Base-by-base conservation (phyloP, 2,888 invertebrate genomes). In the Invenusta paracnida region DNA sequence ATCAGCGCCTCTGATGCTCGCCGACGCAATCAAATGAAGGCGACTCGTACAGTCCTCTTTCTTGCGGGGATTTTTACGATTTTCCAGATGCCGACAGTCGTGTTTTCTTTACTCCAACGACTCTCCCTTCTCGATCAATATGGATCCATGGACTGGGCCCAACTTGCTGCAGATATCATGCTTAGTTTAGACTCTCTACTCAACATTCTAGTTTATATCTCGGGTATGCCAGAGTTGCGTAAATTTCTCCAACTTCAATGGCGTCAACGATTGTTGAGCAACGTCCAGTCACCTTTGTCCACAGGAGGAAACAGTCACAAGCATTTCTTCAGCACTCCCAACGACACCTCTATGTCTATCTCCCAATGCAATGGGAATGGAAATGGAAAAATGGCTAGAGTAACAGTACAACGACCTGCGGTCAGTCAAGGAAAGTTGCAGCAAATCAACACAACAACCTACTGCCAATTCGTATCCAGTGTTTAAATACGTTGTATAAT, bases 1-100 rank as follows among this genome's bases (percentile, higher is more conserved):
- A 30, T 30, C 5, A 30, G 25, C 2, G 82, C 82, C 17, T 25
- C 1, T 29, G 29, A 30, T 30, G 30, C 17, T 2, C 29, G 82
- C 2, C 82, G 31, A n/a, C 23, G 82, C 2, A 82, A 82, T 82
- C 82, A 82, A 23, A 30, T 82, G 82, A 82, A 82, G 31, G 82
- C 82, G 17, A 82, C 82, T 2, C 82, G 82, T 5, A 82, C 82
- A 23, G 82, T 30, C 2, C 29, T 82, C 2, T 30, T 82, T 29
- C 31, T 82, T 23, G 25, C 82, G 2, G 82, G 29, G 13, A 5
- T 82, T 25, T 82, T 82, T 29, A 82, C 82, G 2, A 2, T 82
- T 2, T 30, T 82, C 13, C 30, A 82, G 31, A 82, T 82, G 82
- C 82, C 82, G 23, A 82, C 82, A 27, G 29, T 82, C 11, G n/a